These are phyloP conservation scores for Mellilla xanthometata DNA, from an alignment of 2,888 invertebrate species.

Conservation along the genomic window DNA sequence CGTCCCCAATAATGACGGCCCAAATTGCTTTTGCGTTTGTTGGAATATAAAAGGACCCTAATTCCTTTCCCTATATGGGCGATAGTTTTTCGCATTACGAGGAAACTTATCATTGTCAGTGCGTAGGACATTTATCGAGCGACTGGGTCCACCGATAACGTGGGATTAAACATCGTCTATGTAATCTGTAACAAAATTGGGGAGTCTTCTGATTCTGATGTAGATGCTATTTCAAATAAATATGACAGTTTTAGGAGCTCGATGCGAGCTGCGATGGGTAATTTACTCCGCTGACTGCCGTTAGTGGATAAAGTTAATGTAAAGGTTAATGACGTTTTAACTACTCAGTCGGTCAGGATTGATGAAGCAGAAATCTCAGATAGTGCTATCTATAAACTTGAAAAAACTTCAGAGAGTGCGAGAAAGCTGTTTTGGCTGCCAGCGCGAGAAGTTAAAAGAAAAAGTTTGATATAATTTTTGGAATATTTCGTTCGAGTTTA, in stretches of 20 bases:
- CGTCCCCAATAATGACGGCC: conserved; percentile 48
- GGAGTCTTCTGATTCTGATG: conserved; percentile 39
- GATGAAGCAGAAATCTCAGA: conserved; percentile 33
- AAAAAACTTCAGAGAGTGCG: conserved; percentile 30
- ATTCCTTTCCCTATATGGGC: conserved; percentile 34
- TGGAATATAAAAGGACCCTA: conserved; percentile 35
- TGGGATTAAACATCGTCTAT: conserved; percentile 55
- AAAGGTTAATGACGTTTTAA: conserved; percentile 42
- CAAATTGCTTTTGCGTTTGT: conserved; percentile 31
- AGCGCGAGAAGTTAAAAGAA: conserved; percentile 29
- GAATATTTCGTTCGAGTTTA: conserved; percentile 31
- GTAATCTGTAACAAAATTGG: conserved; percentile 53
- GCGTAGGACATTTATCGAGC: conserved; percentile 53
- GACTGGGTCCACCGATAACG: conserved; percentile 60
- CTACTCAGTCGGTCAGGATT: conserved; percentile 28
- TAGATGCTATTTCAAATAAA: conserved; percentile 36
- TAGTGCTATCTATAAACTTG: conserved; percentile 18
- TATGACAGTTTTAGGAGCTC: conserved; percentile 34
- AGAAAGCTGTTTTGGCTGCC: conserved; percentile 36
- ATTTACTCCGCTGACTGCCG: conserved; percentile 36
- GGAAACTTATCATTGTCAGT: conserved; percentile 40
- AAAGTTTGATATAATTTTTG: conserved; percentile 34
- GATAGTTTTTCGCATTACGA: conserved; percentile 29
- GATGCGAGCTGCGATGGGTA: conserved; percentile 34
- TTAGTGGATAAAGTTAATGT: conserved; percentile 31